Evolutionary conservation across 2,113 vertebrate genomes (phyloP), one percentile per base, ranked within the genome.

Genomic region (Felis chaus): DNA sequence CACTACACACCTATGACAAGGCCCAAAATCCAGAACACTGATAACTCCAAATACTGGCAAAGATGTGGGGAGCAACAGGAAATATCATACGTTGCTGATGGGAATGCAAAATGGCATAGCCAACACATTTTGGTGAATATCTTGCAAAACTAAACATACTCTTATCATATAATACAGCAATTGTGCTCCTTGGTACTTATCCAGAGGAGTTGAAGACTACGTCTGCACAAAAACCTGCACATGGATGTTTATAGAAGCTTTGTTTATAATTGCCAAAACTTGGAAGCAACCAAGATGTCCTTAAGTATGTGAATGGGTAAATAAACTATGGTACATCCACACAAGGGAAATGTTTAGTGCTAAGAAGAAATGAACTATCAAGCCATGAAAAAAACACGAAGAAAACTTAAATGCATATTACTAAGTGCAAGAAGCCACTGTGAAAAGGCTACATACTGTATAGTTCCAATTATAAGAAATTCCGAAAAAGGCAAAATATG

Each of bases 271-370:
- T 94, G 53, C 39, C 53, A 50, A 82, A 66, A 31, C 25, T 33
- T 39, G 25, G 48, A 79, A 48, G 71, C 81, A 9, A 98, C 57
- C 98, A 98, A 74, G 66, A 61, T 48, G 19, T 27, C 33, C 53
- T 82, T 73, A 68, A 65, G 85, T 50, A 82, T 27, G 13, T 94
- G 25, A 63, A 31, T 74, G 55, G 39, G 25, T 65, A 91, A 91
- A 29, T 73, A 69, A 92, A 71, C n/a, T 63, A n/a, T 39, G 53
- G 33, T 81, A 48, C 53, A 73, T 73, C 9, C 8, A 81, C 12
- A 89, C 13, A 53, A 16, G 50, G 53, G 57, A 61, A 61, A 61
- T 61, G 23, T 61, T 61, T 61, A 61, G 66, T n/a, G 6, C 53
- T 50, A 71, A 81, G 81, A 82, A 39, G 53, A 94, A 73, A 48